These are phyloP conservation scores for Pelecanus crispus DNA, from an alignment of 2,113 vertebrate species.

Conservation along the genomic window DNA sequence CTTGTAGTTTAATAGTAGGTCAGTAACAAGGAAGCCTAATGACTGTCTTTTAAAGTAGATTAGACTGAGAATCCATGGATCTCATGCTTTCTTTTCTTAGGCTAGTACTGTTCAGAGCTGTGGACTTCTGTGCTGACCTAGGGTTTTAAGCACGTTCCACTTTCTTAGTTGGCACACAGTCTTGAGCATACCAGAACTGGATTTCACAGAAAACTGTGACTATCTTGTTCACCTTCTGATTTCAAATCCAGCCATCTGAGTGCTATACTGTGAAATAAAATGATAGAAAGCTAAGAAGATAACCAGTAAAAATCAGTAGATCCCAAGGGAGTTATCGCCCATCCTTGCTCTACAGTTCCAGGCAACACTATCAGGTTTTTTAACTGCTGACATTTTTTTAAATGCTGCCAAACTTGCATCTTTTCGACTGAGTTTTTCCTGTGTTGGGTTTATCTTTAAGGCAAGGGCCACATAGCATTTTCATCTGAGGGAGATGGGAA, in stretches of 20 bases:
- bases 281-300: not conserved
- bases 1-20: not conserved
- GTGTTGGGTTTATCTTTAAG: not conserved
- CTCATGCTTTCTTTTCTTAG: not conserved
- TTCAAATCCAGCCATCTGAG: not conserved
- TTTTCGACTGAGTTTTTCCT: not conserved
- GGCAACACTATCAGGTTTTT: not conserved
- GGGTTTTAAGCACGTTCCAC: not conserved
- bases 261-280: not conserved
- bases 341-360: not conserved
- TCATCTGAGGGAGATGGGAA: not conserved
- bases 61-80: not conserved
- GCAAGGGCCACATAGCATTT: not conserved
- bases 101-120: not conserved
- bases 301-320: not conserved
- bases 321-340: not conserved
- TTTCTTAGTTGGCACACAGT: not conserved
- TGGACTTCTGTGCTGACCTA: not conserved
- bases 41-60: not conserved
- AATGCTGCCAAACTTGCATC: not conserved
- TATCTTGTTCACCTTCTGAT: not conserved
- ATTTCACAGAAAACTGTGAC: not conserved
- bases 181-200: not conserved
- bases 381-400: not conserved
- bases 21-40: not conserved